Evolutionary conservation across 2,888 invertebrate species (phyloP).

Genomic region (Lithophane leautieri): DNA sequence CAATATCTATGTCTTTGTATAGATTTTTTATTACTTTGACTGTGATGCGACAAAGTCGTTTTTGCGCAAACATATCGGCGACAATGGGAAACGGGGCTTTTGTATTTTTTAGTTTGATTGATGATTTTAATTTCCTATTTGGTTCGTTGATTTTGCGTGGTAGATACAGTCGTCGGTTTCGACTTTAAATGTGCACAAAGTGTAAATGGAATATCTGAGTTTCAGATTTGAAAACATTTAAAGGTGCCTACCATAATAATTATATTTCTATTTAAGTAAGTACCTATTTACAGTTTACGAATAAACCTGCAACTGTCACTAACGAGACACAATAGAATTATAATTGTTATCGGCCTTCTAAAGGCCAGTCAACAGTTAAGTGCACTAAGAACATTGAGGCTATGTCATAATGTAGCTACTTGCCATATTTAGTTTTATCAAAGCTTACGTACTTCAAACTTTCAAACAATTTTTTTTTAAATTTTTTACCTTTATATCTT

Average conservation of each 20-base stretch:
- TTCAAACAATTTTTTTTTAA: neutral
- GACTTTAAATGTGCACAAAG: conserved; percentile 19
- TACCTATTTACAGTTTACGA: neutral
- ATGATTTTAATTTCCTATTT: conserved; percentile 90
- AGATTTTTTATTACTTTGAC: conserved; percentile 89
- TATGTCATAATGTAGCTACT: neutral
- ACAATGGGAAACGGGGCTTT: conserved; percentile 89
- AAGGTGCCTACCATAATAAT: neutral
- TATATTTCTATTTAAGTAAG: neutral
- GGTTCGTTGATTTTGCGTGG: conserved; percentile 82
- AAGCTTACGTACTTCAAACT: neutral
- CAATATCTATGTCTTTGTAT: conserved; percentile 66
- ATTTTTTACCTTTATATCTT: neutral
- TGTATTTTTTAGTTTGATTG: conserved; percentile 90
- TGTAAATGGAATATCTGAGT: neutral
- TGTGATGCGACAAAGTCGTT: conserved; percentile 90
- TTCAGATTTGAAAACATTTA: too few species aligned
- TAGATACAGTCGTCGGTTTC: conserved; percentile 51
- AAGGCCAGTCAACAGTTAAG: too few species aligned
- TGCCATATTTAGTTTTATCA: neutral
- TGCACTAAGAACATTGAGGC: neutral
- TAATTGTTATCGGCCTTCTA: too few species aligned
- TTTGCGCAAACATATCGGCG: conserved; percentile 90
- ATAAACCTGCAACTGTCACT: too few species aligned
- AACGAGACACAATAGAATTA: too few species aligned